Conservation (phyloP, 2,113 vertebrate species). For the Cyprinodon brontotheroides region DNA sequence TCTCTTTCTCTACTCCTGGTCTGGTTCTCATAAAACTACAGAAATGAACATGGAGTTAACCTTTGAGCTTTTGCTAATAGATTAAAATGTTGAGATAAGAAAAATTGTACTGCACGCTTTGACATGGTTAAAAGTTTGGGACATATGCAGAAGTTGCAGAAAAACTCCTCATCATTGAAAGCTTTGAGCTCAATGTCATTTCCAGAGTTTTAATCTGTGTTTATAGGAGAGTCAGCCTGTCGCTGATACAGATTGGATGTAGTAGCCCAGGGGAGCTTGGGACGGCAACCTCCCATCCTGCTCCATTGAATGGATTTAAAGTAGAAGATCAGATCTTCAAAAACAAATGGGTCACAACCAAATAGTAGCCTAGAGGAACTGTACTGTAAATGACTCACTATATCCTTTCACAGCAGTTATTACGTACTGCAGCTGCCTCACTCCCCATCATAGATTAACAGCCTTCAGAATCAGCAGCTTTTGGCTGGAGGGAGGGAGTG, state of each 20-base stretch:
- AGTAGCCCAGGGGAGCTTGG: conserved; percentile 58
- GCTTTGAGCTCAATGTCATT: conserved; percentile 38
- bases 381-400: conserved; percentile 15
- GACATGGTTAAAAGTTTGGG: conserved; percentile 21
- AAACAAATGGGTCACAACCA: conserved; percentile 43
- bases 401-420: conserved; percentile 53
- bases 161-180: background rate
- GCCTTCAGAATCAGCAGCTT: conserved; percentile 22
- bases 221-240: conserved; percentile 71
- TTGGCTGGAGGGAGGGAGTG: conserved; percentile 49
- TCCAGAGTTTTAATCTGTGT: conserved; percentile 69
- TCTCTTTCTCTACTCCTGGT: conserved; percentile 27
- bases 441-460: background rate
- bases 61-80: conserved; percentile 41
- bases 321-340: conserved; percentile 73
- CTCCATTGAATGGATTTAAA: conserved; percentile 72
- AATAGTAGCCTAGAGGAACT: conserved; percentile 48
- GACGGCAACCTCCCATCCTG: conserved; percentile 80
- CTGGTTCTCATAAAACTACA: conserved; percentile 46
- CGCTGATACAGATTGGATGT: conserved; percentile 67
- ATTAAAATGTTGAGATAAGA: conserved; percentile 40
- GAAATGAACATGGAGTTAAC: conserved; percentile 29
- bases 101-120: conserved; percentile 21
- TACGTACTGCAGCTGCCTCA: conserved; percentile 2
- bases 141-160: background rate